Conservation (phyloP, 2,797 vertebrate species). For the Margarornis squamiger region DNA sequence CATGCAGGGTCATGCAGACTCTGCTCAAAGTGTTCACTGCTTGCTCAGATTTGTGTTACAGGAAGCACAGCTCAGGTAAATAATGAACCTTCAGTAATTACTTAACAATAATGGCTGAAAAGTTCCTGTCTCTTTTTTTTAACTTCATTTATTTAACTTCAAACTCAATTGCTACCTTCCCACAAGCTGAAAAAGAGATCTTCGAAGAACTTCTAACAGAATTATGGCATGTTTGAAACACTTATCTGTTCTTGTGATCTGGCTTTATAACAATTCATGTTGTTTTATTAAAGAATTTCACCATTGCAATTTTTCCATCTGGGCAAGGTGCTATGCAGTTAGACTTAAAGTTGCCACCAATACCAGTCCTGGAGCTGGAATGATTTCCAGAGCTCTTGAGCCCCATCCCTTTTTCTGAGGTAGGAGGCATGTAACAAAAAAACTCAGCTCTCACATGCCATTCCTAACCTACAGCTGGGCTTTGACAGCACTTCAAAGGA, state of each 20-base stretch:
- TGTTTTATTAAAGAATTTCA: background rate
- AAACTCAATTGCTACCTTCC: background rate
- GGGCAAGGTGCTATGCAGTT: background rate
- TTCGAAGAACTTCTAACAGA: background rate
- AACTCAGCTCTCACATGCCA: background rate
- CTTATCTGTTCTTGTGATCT: background rate
- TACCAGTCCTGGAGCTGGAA: background rate
- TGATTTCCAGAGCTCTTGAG: background rate
- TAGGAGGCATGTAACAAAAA: background rate
- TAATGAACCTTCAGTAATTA: background rate
- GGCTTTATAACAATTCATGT: background rate
- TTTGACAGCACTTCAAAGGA: background rate
- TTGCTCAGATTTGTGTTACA: background rate
- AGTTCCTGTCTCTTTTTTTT: background rate
- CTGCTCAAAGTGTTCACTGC: background rate
- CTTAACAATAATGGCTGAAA: background rate
- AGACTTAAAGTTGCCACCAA: background rate
- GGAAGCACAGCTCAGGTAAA: background rate
- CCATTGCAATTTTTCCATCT: background rate
- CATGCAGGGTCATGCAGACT: background rate
- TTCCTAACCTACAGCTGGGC: background rate
- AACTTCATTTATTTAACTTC: too few species aligned
- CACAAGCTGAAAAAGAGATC: background rate
- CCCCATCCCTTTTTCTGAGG: background rate
- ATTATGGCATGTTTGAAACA: background rate